Evolutionary conservation across 2,797 vertebrate species (phyloP), one percentile per base, ranked within the genome.

Genomic region (Buceros bicornis): DNA sequence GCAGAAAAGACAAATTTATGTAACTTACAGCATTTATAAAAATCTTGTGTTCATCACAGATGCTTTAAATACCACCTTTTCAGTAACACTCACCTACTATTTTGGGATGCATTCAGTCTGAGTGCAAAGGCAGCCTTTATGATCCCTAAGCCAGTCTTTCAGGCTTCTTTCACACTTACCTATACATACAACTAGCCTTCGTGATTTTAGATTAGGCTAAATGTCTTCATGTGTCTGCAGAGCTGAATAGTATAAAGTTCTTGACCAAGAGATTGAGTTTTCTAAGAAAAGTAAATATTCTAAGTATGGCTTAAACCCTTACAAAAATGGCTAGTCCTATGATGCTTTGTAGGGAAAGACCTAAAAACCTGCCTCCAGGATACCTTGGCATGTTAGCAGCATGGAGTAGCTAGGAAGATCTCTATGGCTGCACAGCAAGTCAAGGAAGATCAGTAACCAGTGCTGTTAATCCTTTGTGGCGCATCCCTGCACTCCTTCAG

Each of bases 21-120:
- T 87, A 91, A 95, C 43, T 61, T 43, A 51, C 10, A 77, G 43
- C 22, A 76, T 79, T 81, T 94, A 22, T 58, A 82, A 73, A n/a
- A 78, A 82, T 43, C 54, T 50, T 90, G 14, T 69, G 56, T 50
- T 93, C 84, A 91, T 67, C 58, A 69, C 0, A 81, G 70, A 45
- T 14, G 25, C 87, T 87, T 91, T 86, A 96, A 96, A 95, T 87
- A 93, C 6, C 48, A 65, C 19, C 62, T 82, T 62, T 91, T 87
- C 74, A 95, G 62, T 95, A 87, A 88, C 56, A 94, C 31, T 70
- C 51, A 66, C 70, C 31, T 84, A 92, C 43, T 82, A 28, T 54
- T 82, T 95, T 40, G 62, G 45, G 80, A 94, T 51, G 16, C 2
- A 6, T 35, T 79, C 48, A 47, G 62, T 79, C 48, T 79, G 62